These are phyloP conservation scores for Callionymus lyra DNA, from an alignment of 2,113 vertebrate species.

Conservation along the genomic window DNA sequence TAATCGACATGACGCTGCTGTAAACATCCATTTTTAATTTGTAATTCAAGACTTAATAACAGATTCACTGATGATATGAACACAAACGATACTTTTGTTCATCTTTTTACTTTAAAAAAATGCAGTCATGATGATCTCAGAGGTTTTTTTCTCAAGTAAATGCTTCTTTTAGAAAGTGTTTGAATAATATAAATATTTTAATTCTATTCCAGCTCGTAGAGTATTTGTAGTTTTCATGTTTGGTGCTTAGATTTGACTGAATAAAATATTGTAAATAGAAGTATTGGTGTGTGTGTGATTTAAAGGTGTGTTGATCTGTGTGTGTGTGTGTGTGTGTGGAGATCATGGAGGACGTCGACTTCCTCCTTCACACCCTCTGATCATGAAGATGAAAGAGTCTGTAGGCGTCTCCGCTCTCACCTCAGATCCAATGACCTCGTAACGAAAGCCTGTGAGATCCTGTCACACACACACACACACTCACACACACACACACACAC, in stretches of 20 bases:
- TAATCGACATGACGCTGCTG: too few species aligned
- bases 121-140: too few species aligned
- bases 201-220: conserved; percentile 46
- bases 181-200: conserved; percentile 62
- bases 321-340: conserved; percentile 2
- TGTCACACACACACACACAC: conserved; percentile 8
- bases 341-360: background rate
- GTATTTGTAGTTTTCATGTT: conserved; percentile 32
- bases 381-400: conserved; percentile 26
- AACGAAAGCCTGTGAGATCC: conserved; percentile 42
- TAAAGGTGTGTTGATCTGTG: background rate
- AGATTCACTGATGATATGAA: too few species aligned
- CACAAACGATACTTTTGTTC: too few species aligned
- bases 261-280: background rate
- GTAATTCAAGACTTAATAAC: too few species aligned
- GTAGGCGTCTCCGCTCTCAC: conserved; percentile 45
- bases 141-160: too few species aligned
- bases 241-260: conserved; percentile 11
- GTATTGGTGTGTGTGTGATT: background rate
- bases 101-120: too few species aligned
- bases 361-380: background rate
- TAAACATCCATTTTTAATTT: too few species aligned
- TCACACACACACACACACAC: too few species aligned
- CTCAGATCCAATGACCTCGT: conserved; percentile 22
- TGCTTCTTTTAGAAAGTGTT: conserved; percentile 1